Evolutionary conservation across 2,888 invertebrate genomes (phyloP), one percentile per base, ranked within the genome.

Genomic region (Coelinius sp.): DNA sequence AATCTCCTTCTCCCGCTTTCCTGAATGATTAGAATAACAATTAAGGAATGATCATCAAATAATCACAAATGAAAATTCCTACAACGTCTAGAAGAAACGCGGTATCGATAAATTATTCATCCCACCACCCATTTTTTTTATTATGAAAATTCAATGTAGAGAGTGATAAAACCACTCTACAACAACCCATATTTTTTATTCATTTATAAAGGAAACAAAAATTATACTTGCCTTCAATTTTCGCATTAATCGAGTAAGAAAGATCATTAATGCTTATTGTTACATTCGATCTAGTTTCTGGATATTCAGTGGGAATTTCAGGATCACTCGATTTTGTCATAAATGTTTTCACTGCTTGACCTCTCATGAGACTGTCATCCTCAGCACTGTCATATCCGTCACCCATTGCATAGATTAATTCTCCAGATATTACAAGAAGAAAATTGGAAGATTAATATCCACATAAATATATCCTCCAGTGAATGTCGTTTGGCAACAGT

Each of bases 201-300:
- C n/a, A 17, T 63, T 0, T 10, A 64, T 6, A 1, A 17, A 53
- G 14, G 6, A 46, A 8, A 67, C 27, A 14, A 35, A 68, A 20
- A 46, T 7, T 44, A 71, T 44, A 71, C 76, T 76, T 35, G 64
- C 79, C 76, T 78, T 68, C 74, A 53, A 65, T 64, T 6, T 41
- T 69, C 8, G 62, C 7, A 35, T 31, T 59, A 41, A 78, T 77
- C 31, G 75, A 63, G 66, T 76, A 80, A 46, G n/a, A 71, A 2
- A 80, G 52, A 49, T 80, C 68, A 1, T 68, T 59, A 67, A 80
- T 79, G 73, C 78, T 78, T 24, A 80, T 31, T 65, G 52, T 75
- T 72, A 59, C 75, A 52, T 20, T 71, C 0, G 72, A 63, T 27
- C 69, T 46, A 49, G 20, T 64, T 46, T 20, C 68, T 52, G 46